Evolutionary conservation across 2,113 vertebrate genomes (phyloP).

Genomic region (Semnopithecus entellus): DNA sequence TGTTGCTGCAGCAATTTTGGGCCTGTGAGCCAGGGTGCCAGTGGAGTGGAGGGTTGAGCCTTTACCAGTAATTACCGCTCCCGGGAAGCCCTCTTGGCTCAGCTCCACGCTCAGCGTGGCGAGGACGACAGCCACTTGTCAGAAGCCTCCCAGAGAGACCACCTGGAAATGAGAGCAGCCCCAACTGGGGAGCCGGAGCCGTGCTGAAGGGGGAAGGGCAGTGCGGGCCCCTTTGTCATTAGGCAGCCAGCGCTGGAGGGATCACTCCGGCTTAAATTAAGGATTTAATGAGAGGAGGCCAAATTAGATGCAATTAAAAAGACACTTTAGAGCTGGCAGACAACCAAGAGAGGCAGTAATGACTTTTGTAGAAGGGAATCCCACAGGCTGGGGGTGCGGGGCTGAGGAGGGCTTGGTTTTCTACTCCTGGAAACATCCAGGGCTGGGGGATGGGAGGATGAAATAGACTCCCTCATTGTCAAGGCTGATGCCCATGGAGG

Average conservation of each 20-base stretch:
- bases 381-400: slow-evolving; percentile 68
- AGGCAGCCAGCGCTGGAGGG: slow-evolving; percentile 76
- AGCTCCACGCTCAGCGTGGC: slow-evolving; percentile 4
- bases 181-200: slow-evolving; percentile 4
- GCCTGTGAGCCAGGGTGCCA: neutral
- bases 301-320: slow-evolving; percentile 82
- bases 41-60: slow-evolving; percentile 57
- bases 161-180: slow-evolving; percentile 78
- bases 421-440: slow-evolving; percentile 47
- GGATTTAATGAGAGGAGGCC: slow-evolving; percentile 82
- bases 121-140: slow-evolving; percentile 76
- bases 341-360: slow-evolving; percentile 77
- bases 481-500: neutral
- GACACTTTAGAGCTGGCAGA: slow-evolving; percentile 81
- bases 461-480: neutral
- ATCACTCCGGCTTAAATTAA: slow-evolving; percentile 79
- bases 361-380: slow-evolving; percentile 78
- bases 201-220: slow-evolving; percentile 33
- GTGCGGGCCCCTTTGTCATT: slow-evolving; percentile 59
- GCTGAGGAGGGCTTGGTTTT: slow-evolving; percentile 7
- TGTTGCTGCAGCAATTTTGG: neutral
- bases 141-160: slow-evolving; percentile 77
- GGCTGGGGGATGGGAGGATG: slow-evolving; percentile 11
- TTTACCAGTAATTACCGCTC: slow-evolving; percentile 78
- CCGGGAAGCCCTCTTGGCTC: slow-evolving; percentile 74